Conservation (phyloP, 2,888 invertebrate species). For the Acheta domesticus region DNA sequence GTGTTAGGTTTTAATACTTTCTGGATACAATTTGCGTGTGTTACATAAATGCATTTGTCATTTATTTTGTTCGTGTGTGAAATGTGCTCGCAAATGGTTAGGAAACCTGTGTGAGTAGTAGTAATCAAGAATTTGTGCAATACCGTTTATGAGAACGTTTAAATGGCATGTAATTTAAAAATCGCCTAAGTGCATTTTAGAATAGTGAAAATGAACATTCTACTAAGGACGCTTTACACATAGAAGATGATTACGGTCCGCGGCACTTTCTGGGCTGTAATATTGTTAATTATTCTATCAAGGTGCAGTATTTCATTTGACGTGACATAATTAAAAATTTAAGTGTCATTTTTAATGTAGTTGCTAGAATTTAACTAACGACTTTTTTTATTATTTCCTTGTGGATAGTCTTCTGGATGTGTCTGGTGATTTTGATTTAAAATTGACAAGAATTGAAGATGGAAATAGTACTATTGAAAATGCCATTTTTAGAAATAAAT, state of each 20-base stretch:
- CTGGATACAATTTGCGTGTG: too few species aligned
- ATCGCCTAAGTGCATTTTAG: background rate
- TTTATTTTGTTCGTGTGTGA: too few species aligned
- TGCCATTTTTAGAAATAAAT: background rate
- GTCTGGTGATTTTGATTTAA: background rate
- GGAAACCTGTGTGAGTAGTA: too few species aligned
- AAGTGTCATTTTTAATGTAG: too few species aligned
- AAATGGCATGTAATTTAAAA: background rate
- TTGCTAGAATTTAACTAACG: too few species aligned
- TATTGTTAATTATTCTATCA: slow-evolving; percentile 1
- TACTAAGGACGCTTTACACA: background rate
- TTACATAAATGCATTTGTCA: too few species aligned
- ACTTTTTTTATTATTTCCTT: too few species aligned
- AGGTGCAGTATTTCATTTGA: background rate
- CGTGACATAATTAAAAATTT: too few species aligned
- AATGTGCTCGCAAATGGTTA: too few species aligned
- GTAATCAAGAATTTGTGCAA: too few species aligned
- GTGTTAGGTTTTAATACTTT: too few species aligned
- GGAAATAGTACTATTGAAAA: background rate
- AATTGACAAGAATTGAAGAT: background rate
- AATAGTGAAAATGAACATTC: background rate
- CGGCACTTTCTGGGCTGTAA: background rate
- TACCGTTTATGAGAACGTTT: too few species aligned
- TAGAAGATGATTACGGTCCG: slow-evolving; percentile 1
- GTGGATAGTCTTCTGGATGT: background rate